Conservation (phyloP, 2,888 invertebrate species). For the Polia nebulosa region DNA sequence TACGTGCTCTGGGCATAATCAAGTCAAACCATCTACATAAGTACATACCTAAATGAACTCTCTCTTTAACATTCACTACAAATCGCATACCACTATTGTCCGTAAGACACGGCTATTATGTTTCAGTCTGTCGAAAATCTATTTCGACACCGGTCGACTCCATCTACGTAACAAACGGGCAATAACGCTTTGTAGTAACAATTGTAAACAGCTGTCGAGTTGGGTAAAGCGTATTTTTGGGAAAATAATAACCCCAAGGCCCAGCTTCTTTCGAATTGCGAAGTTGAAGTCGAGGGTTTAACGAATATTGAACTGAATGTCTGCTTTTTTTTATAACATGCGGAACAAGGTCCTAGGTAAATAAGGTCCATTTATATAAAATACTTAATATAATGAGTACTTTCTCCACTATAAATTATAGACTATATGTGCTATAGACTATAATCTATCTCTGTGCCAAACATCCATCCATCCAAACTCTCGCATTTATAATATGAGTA, state of each 20-base stretch:
- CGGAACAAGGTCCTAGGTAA: too few species aligned
- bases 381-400: too few species aligned
- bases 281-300: constrained; percentile 4
- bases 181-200: constrained; percentile 49
- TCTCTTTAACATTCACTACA: constrained; percentile 54
- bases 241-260: constrained; percentile 47
- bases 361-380: background rate
- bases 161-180: constrained; percentile 50
- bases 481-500: too few species aligned
- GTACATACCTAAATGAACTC: constrained; percentile 14
- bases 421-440: too few species aligned
- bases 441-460: too few species aligned
- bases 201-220: constrained; percentile 43
- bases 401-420: too few species aligned
- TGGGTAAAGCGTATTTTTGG: constrained; percentile 41
- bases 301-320: too few species aligned
- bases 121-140: constrained; percentile 59
- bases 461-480: too few species aligned
- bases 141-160: constrained; percentile 54
- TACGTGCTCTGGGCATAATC: constrained; percentile 33
- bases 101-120: constrained; percentile 50
- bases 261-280: constrained; percentile 29
- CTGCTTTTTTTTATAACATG: too few species aligned
- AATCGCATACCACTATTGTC: constrained; percentile 48
- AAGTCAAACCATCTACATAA: constrained; percentile 13